Conservation (phyloP, 2,888 invertebrate genomes). For the Ceratothoa steindachneri region DNA sequence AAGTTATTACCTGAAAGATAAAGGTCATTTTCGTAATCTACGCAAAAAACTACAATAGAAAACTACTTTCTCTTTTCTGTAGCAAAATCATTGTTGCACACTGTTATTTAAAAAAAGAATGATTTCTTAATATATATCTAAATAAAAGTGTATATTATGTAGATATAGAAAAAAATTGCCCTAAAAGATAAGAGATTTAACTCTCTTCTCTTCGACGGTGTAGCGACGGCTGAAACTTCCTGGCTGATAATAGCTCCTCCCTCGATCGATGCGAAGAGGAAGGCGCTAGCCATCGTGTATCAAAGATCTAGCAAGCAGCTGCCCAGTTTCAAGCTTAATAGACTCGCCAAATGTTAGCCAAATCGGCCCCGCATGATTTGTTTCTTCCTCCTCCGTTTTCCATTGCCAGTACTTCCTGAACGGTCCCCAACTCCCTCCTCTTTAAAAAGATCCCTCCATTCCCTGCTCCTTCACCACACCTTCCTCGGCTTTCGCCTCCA, state of each 20-base stretch:
- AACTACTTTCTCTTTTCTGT: too few relatives aligned
- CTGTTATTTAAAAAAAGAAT: too few relatives aligned
- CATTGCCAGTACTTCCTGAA: background rate
- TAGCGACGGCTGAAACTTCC: background rate
- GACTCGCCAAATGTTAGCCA: slow-evolving; percentile 29
- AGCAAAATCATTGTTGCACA: too few relatives aligned
- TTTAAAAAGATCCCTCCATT: slow-evolving; percentile 14
- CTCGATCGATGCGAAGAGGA: slow-evolving; percentile 83
- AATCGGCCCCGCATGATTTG: slow-evolving; percentile 27
- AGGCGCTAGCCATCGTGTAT: slow-evolving; percentile 84
- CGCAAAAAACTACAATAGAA: too few relatives aligned
- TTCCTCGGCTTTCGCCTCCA: slow-evolving; percentile 1
- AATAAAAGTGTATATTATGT: too few relatives aligned
- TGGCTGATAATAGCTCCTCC: slow-evolving; percentile 57
- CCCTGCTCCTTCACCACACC: too few relatives aligned
- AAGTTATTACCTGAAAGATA: too few relatives aligned
- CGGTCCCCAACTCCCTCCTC: background rate
- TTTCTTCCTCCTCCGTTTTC: slow-evolving; percentile 8
- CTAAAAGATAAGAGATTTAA: too few relatives aligned
- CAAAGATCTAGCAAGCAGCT: slow-evolving; percentile 86
- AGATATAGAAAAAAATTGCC: too few relatives aligned
- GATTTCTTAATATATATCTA: too few relatives aligned
- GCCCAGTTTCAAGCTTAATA: slow-evolving; percentile 69
- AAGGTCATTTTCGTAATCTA: too few relatives aligned
- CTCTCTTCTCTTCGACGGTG: background rate